These are phyloP conservation scores for Netelia melanura DNA, from an alignment of 2,888 invertebrate genomes.

Conservation along the genomic window DNA sequence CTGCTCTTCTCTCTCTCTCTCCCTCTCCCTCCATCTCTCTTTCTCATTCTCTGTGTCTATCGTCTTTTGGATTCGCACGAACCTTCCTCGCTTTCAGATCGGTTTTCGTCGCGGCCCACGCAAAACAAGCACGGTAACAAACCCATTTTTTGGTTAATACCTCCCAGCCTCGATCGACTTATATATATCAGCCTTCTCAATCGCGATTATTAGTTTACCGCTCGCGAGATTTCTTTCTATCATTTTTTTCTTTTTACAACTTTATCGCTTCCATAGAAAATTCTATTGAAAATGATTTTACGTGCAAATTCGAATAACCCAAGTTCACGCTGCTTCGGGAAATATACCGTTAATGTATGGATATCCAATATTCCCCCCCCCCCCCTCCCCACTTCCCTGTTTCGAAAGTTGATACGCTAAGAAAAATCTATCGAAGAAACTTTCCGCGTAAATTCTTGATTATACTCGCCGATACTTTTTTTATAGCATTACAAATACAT, in stretches of 20 bases:
- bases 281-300: background rate
- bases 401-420: background rate
- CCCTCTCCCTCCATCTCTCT: background rate
- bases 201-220: background rate
- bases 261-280: background rate
- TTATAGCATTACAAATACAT: conserved; percentile 25
- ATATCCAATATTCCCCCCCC: background rate
- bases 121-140: no score
- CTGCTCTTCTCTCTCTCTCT: no score
- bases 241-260: background rate
- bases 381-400: background rate
- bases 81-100: background rate
- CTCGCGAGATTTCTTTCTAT: background rate
- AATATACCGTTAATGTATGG: background rate
- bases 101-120: background rate
- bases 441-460: conserved; percentile 28
- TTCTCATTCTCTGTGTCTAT: background rate
- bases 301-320: background rate
- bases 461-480: background rate
- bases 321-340: background rate
- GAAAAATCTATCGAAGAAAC: conserved; percentile 11
- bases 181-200: background rate
- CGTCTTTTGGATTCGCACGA: conserved; percentile 28
- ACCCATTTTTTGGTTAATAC: background rate
- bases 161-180: background rate